phyloP scores from a whole-genome alignment of 2,113 vertebrate species.

The Motacilla alba region DNA sequence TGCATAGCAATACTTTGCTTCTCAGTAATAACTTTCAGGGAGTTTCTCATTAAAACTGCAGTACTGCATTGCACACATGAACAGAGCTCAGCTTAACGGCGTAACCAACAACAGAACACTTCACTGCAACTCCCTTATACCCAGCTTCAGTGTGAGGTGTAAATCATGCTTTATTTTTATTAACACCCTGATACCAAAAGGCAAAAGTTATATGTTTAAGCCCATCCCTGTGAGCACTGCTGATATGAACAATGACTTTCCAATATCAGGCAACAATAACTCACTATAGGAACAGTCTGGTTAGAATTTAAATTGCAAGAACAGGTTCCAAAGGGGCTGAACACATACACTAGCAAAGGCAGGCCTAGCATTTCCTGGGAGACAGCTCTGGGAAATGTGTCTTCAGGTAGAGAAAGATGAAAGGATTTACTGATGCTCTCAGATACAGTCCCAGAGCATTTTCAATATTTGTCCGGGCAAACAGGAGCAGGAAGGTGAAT shows the following conservation, averaged over 20 bases:
- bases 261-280: not conserved
- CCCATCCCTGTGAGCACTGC: not conserved
- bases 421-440: not conserved
- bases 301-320: not conserved
- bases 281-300: not conserved
- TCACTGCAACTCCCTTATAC: not conserved
- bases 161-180: conserved; percentile 37
- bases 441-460: not conserved
- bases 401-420: not conserved
- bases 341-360: not conserved
- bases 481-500: not conserved
- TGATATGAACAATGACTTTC: not conserved
- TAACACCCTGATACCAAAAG: not conserved
- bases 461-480: not conserved
- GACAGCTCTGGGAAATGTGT: not conserved
- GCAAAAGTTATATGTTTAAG: not conserved
- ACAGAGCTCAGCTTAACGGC: not conserved
- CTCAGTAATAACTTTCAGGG: conserved; percentile 17
- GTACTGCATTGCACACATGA: not conserved
- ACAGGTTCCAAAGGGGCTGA: not conserved
- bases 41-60: conserved; percentile 50
- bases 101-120: not conserved
- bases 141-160: not conserved
- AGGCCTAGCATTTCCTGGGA: not conserved
- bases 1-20: not conserved